These are phyloP conservation scores for Astropecten irregularis DNA, from an alignment of 53 echinoderm and acorn worm species.

Conservation along the genomic window DNA sequence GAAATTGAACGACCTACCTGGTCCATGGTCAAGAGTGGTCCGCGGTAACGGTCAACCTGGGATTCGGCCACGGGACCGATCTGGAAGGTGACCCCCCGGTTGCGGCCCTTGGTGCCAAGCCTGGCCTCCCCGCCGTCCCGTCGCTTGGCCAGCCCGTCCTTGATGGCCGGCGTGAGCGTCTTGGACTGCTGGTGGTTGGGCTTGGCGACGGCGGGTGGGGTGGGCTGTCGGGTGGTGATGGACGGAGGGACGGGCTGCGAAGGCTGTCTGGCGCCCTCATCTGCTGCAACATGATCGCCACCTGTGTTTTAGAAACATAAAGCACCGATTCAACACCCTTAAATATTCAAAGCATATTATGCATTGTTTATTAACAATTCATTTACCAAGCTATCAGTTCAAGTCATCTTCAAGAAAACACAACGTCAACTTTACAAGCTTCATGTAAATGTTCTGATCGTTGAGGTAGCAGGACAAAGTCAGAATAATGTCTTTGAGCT, in stretches of 20 bases:
- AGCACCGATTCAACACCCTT: too few species aligned
- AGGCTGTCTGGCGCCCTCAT: background rate
- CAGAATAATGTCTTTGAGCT: too few species aligned
- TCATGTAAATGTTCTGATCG: too few species aligned
- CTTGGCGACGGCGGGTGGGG: slow-evolving; percentile 57
- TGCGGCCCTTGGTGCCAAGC: slow-evolving; percentile 41
- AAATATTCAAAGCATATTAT: too few species aligned
- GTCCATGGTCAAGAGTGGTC: slow-evolving; percentile 76
- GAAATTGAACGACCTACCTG: too few species aligned
- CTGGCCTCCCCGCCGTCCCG: slow-evolving; percentile 37
- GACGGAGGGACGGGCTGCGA: slow-evolving; percentile 64
- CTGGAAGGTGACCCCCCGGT: slow-evolving; percentile 86
- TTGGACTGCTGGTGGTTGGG: slow-evolving; percentile 18
- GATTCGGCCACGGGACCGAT: slow-evolving; percentile 75
- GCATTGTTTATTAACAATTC: too few species aligned
- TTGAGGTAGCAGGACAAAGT: too few species aligned
- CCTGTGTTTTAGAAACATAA: too few species aligned
- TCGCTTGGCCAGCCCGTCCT: slow-evolving; percentile 50
- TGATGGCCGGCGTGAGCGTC: slow-evolving; percentile 40
- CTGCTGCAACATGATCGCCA: background rate
- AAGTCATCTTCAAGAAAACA: too few species aligned
- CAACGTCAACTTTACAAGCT: too few species aligned
- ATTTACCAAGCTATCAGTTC: too few species aligned
- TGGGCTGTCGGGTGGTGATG: slow-evolving; percentile 54
- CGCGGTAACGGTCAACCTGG: slow-evolving; percentile 52